These are phyloP conservation scores for Marasmarcha lunaedactyla DNA, from an alignment of 2,888 invertebrate genomes.

Conservation along the genomic window DNA sequence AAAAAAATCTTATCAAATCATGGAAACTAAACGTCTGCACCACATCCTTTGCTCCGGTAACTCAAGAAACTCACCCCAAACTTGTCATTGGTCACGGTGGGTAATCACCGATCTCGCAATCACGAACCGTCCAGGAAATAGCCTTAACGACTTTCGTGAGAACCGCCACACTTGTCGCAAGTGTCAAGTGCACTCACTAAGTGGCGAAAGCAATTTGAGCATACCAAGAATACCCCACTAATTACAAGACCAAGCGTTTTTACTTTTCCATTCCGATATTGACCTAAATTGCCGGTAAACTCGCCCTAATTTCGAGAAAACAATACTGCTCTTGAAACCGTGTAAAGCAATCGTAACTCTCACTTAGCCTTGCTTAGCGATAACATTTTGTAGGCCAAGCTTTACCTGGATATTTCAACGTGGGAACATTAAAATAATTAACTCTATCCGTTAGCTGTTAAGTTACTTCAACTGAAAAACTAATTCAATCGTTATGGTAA, in stretches of 20 bases:
- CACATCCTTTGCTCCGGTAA: no score
- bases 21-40: no score
- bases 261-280: no score
- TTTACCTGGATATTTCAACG: not conserved
- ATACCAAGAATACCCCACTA: no score
- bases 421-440: slow-evolving; percentile 14
- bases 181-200: slow-evolving; percentile 23
- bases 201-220: slow-evolving; percentile 10
- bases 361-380: slow-evolving; percentile 27
- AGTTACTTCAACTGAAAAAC: slow-evolving; percentile 5
- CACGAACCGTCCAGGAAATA: slow-evolving; percentile 31
- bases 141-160: slow-evolving; percentile 41
- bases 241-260: no score
- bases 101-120: slow-evolving; percentile 9
- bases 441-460: slow-evolving; percentile 7
- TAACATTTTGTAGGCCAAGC: slow-evolving; percentile 25
- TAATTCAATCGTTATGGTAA: slow-evolving; percentile 45
- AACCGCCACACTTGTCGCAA: slow-evolving; percentile 25
- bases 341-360: not conserved
- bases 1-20: no score
- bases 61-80: no score
- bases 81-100: slow-evolving; percentile 2
- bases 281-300: no score
- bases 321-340: not conserved
- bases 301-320: not conserved